Evolutionary conservation across 2,113 vertebrate species (phyloP), one percentile per base, ranked within the genome.

Genomic region (Hassar affinis): DNA sequence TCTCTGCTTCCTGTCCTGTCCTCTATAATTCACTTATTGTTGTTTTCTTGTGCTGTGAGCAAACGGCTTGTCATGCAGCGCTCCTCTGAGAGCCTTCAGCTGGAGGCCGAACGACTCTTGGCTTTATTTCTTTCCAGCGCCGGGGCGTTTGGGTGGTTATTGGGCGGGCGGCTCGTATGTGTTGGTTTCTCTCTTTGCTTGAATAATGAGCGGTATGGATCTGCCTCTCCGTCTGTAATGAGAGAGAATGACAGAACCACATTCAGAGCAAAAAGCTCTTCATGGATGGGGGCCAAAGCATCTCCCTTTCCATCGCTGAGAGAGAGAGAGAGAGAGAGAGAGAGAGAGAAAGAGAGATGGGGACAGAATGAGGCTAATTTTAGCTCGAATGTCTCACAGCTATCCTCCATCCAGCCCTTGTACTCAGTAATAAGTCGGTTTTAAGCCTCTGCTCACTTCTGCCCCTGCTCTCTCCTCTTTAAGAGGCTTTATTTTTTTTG

Each of bases 191-290:
- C 91, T 91, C 84, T 88, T 91, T 33, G 76, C 22, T 38, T 94
- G 93, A 94, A 95, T 95, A 93, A 94, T 95, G 94, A 88, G 93
- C 89, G 12, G 11, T 87, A 0, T 20, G 85, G 78, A 86, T 91
- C 91, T 93, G 85, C 92, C 93, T 84, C 93, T 91, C 88, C 89
- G 93, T 88, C 90, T 93, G 89, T 87, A 94, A 93, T 95, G 93
- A 93, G 92, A 93, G 87, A 92, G 80, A 79, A 79, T 93, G 88
- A 92, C 81, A 91, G 84, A 89, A 85, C 22, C 72, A 85, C 87
- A 87, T 86, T 69, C 38, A 27, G 71, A 52, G 57, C 22, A 2
- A 35, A 52, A 61, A 66, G 66, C 80, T 45, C 88, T 87, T 69
- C 89, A 85, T 90, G 86, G 86, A 87, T 79, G 81, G 71, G 71